These are phyloP conservation scores for Megatriorchis doriae DNA, from an alignment of 2,113 vertebrate species.

Conservation along the genomic window DNA sequence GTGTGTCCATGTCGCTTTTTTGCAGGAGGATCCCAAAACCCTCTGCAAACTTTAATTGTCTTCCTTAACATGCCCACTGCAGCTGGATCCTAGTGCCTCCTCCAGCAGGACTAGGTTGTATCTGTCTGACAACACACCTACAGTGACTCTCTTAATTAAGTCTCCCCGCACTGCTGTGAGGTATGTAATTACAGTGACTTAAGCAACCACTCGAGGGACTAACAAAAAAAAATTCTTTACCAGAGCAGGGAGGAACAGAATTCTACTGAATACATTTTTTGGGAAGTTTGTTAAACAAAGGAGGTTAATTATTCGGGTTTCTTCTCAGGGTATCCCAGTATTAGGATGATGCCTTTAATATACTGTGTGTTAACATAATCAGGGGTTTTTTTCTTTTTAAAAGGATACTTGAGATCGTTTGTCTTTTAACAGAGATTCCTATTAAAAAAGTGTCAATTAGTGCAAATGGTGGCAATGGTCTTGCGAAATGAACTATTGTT, in stretches of 20 bases:
- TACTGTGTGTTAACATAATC: not conserved
- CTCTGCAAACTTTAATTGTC: not conserved
- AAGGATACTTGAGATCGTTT: not conserved
- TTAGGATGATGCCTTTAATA: not conserved
- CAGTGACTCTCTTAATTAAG: constrained; percentile 58
- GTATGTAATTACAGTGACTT: constrained; percentile 58
- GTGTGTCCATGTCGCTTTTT: not conserved
- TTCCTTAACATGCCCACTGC: not conserved
- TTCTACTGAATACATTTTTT: not conserved
- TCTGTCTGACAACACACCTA: constrained; percentile 21
- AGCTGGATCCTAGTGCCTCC: not conserved
- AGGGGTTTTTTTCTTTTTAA: not conserved
- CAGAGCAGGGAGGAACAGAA: not conserved
- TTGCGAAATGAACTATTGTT: not conserved
- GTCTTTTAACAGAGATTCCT: not conserved
- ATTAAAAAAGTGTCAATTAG: not conserved
- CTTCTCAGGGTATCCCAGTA: not conserved
- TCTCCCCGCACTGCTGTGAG: constrained; percentile 31
- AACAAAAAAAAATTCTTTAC: not conserved
- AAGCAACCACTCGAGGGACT: constrained; percentile 31
- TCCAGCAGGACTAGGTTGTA: not conserved
- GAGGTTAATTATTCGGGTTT: not conserved
- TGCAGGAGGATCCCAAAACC: not conserved
- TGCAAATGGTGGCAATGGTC: not conserved
- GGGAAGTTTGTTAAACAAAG: not conserved